Percentiles rank a stretch among this genome's conserved stretches.
phyloP scores from a whole-genome alignment of 2,113 vertebrate species.

The Corythaeola cristata region DNA sequence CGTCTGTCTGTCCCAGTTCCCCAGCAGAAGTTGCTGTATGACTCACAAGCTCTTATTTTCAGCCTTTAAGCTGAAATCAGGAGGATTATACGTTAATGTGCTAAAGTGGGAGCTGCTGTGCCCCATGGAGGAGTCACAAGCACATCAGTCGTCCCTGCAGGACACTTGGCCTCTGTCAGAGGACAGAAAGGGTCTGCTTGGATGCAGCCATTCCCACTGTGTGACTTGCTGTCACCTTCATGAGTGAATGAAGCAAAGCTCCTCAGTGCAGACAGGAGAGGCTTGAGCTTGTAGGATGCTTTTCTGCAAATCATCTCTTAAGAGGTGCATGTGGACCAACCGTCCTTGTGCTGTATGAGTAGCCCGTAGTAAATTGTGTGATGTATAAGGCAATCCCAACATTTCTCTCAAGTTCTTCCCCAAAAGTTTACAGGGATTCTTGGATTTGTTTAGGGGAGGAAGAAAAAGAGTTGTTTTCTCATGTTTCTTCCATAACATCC shows the following conservation, averaged over 20 bases:
- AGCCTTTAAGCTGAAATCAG: slow-evolving; percentile 19
- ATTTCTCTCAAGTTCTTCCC: background rate
- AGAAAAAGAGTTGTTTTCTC: background rate
- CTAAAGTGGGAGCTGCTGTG: background rate
- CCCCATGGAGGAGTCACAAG: background rate
- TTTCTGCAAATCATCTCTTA: background rate
- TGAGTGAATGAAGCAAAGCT: background rate
- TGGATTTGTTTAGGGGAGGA: background rate
- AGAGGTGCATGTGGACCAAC: background rate
- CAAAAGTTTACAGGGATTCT: background rate
- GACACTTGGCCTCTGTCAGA: background rate
- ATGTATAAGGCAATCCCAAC: background rate
- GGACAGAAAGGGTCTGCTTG: background rate
- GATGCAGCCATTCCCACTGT: background rate
- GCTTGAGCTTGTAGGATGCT: background rate
- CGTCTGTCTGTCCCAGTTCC: slow-evolving; percentile 9
- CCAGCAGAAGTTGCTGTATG: slow-evolving; percentile 28
- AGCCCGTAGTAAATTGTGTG: background rate
- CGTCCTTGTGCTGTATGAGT: background rate
- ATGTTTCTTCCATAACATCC: background rate
- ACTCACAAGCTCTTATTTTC: slow-evolving; percentile 29
- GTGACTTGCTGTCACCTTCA: background rate
- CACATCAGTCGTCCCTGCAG: background rate
- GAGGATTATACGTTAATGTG: background rate
- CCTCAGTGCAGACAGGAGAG: background rate